Evolutionary conservation across 2,888 invertebrate species (phyloP).

Genomic region (Sphaerophoria taeniata): DNA sequence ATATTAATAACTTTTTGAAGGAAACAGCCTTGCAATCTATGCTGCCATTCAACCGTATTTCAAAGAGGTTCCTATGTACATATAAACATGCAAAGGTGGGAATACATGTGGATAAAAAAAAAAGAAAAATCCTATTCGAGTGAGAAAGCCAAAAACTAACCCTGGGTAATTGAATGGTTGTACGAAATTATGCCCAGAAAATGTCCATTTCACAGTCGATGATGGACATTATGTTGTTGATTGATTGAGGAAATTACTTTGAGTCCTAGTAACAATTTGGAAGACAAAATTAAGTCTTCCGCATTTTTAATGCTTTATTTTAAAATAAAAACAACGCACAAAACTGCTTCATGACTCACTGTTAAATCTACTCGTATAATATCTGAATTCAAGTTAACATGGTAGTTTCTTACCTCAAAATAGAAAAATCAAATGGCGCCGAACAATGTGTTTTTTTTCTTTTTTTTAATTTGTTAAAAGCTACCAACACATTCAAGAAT

Average conservation of each 20-base stretch:
- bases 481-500: slow-evolving; percentile 31
- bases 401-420: neutral
- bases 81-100: too few species aligned
- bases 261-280: too few species aligned
- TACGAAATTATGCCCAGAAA: neutral
- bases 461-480: neutral
- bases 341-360: too few species aligned
- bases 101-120: slow-evolving; percentile 10
- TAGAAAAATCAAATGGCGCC: slow-evolving; percentile 25
- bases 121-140: slow-evolving; percentile 32
- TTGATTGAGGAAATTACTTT: slow-evolving; percentile 34
- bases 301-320: too few species aligned
- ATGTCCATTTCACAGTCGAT: slow-evolving; percentile 8
- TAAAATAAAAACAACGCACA: too few species aligned
- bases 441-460: neutral
- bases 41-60: slow-evolving; percentile 3
- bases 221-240: slow-evolving; percentile 37
- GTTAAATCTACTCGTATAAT: neutral
- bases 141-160: slow-evolving; percentile 43
- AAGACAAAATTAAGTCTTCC: too few species aligned
- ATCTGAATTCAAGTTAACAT: neutral
- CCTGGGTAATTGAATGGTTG: slow-evolving; percentile 51
- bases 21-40: slow-evolving; percentile 16
- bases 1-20: slow-evolving; percentile 60
- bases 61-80: too few species aligned